Percentiles rank a stretch among this genome's conserved stretches.
phyloP scores from a whole-genome alignment of 2,797 vertebrate genomes.

The Malacoraja senta region DNA sequence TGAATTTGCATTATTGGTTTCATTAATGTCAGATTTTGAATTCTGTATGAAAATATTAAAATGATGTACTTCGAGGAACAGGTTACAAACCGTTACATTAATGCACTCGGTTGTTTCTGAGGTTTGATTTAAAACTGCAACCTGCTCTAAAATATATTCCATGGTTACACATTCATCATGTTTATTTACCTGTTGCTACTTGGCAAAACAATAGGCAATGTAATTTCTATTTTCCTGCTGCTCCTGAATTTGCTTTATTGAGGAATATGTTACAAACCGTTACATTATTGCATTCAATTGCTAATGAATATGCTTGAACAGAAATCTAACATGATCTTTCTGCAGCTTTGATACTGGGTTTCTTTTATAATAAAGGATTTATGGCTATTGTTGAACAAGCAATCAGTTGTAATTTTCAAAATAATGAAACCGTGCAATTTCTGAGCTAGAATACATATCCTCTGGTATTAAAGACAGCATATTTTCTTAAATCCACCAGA shows the following conservation, averaged over 20 bases:
- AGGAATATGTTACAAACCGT: neutral
- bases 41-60: neutral
- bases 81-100: neutral
- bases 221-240: no score
- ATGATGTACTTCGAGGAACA: neutral
- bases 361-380: neutral
- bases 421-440: neutral
- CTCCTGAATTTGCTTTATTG: no score
- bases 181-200: no score
- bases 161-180: no score
- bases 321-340: neutral
- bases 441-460: neutral
- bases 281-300: neutral
- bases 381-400: neutral
- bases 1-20: neutral
- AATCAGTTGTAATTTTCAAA: neutral
- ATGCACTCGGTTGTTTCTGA: neutral
- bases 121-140: neutral
- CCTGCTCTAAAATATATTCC: no score
- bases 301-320: neutral
- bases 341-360: conserved; percentile 1
- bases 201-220: no score
- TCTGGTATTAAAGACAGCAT: neutral
- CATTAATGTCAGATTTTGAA: no score
- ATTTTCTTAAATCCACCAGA: neutral